Evolutionary conservation across 2,113 vertebrate species (phyloP).

Genomic region (Uria aalge): DNA sequence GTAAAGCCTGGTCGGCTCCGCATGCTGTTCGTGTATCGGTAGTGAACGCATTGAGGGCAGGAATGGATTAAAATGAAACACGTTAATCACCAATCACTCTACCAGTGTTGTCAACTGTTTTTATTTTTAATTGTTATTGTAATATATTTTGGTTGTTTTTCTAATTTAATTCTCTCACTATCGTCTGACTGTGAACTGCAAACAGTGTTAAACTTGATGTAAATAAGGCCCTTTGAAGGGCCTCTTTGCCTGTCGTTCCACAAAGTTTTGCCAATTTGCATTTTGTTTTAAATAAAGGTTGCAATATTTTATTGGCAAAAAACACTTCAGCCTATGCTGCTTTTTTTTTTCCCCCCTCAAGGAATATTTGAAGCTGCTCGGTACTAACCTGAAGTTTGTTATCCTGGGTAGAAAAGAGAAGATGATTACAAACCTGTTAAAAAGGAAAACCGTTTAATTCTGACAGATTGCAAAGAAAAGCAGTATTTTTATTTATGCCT

Average conservation of each 20-base stretch:
- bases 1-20: not conserved
- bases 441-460: not conserved
- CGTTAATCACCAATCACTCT: constrained; percentile 65
- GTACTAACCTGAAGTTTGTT: not conserved
- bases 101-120: constrained; percentile 78
- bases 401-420: not conserved
- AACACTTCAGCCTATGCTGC: not conserved
- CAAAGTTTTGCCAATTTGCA: constrained; percentile 77
- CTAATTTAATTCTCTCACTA: constrained; percentile 96
- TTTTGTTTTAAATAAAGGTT: constrained; percentile 84
- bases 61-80: constrained; percentile 33
- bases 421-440: not conserved
- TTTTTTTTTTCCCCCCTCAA: not conserved
- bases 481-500: not conserved
- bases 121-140: constrained; percentile 86
- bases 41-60: constrained; percentile 33
- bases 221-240: constrained; percentile 83
- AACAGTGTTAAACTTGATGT: constrained; percentile 99
- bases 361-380: not conserved
- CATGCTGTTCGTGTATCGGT: not conserved
- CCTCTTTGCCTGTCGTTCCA: constrained; percentile 74
- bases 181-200: constrained; percentile 99
- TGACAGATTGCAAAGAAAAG: not conserved
- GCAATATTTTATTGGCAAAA: constrained; percentile 82
- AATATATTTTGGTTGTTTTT: constrained; percentile 90